phyloP scores from a whole-genome alignment of 2,797 vertebrate genomes.

The Mionectes olivaceus region DNA sequence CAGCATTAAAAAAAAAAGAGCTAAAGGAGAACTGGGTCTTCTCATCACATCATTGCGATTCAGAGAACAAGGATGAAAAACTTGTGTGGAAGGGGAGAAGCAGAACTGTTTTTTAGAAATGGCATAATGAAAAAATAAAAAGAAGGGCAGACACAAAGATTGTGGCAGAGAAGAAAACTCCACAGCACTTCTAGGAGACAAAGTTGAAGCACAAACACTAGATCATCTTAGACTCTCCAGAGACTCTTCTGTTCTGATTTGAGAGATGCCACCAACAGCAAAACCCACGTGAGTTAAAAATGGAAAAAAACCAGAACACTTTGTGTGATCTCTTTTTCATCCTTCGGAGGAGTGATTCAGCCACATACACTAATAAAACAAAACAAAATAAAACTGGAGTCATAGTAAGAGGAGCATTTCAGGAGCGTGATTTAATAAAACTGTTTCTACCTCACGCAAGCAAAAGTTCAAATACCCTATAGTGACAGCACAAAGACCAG shows the following conservation, averaged over 20 bases:
- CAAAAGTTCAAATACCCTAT: constrained; percentile 15
- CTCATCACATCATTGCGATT: neutral
- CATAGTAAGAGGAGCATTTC: neutral
- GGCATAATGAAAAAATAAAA: neutral
- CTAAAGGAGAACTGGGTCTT: neutral
- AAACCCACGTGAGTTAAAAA: neutral
- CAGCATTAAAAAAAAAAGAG: neutral
- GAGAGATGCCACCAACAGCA: neutral
- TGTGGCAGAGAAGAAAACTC: neutral
- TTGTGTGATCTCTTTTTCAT: neutral
- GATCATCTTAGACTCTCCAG: neutral
- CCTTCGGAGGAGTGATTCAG: neutral
- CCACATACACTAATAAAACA: constrained; percentile 2
- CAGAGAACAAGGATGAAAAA: neutral
- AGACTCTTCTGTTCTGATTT: neutral
- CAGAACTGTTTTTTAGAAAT: neutral
- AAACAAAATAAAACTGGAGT: neutral
- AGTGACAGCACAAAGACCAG: neutral
- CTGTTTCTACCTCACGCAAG: neutral
- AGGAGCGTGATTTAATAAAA: neutral
- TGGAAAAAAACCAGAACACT: neutral
- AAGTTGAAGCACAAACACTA: neutral
- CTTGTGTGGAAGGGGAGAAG: neutral
- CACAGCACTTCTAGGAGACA: neutral
- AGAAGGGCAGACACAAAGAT: neutral